Conservation (phyloP, 2,797 vertebrate species). For the Gadopsis marmoratus region DNA sequence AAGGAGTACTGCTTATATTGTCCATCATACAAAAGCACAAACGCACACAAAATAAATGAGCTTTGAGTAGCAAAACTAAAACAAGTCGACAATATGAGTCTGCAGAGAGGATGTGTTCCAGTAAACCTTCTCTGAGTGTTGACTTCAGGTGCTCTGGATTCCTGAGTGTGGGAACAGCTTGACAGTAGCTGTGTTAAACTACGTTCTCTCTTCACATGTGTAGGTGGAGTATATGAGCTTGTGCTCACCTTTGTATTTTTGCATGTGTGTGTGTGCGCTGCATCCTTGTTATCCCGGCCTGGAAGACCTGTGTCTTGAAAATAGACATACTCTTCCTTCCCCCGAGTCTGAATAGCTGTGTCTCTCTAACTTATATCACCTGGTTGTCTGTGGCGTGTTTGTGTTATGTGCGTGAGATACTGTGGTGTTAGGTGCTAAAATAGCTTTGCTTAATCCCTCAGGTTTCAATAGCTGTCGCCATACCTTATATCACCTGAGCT, state of each 20-base stretch:
- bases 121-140: slow-evolving; percentile 24
- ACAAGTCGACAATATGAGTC: background rate
- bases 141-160: slow-evolving; percentile 35
- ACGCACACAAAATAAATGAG: background rate
- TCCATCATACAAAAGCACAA: background rate
- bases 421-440: slow-evolving; percentile 63
- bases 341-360: slow-evolving; percentile 56
- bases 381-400: slow-evolving; percentile 44
- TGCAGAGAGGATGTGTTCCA: slow-evolving; percentile 19
- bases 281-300: slow-evolving; percentile 44
- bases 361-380: slow-evolving; percentile 61
- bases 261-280: slow-evolving; percentile 8
- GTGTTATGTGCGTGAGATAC: slow-evolving; percentile 54
- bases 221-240: slow-evolving; percentile 42
- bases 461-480: slow-evolving; percentile 70
- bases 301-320: slow-evolving; percentile 48
- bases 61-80: slow-evolving; percentile 6
- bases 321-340: slow-evolving; percentile 31
- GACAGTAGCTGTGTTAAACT: slow-evolving; percentile 55
- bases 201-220: slow-evolving; percentile 12
- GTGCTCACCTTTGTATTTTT: slow-evolving; percentile 25
- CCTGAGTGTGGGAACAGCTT: slow-evolving; percentile 33
- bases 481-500: slow-evolving; percentile 68
- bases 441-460: slow-evolving; percentile 73
- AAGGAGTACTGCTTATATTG: background rate